These are phyloP conservation scores for Meriones psammophilus DNA, from an alignment of 2,797 vertebrate species.

Conservation along the genomic window DNA sequence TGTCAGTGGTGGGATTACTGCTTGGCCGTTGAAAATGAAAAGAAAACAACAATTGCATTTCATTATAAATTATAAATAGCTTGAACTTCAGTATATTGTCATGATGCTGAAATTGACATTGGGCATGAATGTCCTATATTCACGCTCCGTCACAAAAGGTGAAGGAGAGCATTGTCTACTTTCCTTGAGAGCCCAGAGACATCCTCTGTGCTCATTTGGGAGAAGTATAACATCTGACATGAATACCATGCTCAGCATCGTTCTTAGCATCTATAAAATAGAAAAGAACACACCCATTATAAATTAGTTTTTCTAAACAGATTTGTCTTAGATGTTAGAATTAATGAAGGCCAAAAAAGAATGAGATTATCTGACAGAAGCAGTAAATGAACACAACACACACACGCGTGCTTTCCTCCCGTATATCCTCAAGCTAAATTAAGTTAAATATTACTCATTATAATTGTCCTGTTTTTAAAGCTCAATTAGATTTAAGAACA, in stretches of 20 bases:
- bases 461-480: not conserved
- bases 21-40: conserved; percentile 70
- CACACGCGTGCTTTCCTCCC: not conserved
- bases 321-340: conserved; percentile 9
- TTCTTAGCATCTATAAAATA: not conserved
- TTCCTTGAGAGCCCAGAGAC: not conserved
- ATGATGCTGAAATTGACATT: conserved; percentile 58
- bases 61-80: conserved; percentile 78
- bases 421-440: not conserved
- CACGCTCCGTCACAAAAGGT: not conserved
- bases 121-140: not conserved
- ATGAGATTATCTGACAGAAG: conserved; percentile 39
- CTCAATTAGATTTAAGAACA: not conserved
- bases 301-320: conserved; percentile 58
- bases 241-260: not conserved
- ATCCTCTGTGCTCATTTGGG: not conserved
- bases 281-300: conserved; percentile 3
- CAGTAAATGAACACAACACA: not conserved
- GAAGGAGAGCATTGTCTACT: not conserved
- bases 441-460: not conserved
- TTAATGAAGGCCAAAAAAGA: conserved; percentile 45
- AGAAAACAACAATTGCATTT: conserved; percentile 71
- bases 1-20: conserved; percentile 76
- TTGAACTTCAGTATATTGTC: conserved; percentile 71
- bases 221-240: not conserved